phyloP scores from a whole-genome alignment of 2,113 vertebrate species.

The Lampris incognitus region DNA sequence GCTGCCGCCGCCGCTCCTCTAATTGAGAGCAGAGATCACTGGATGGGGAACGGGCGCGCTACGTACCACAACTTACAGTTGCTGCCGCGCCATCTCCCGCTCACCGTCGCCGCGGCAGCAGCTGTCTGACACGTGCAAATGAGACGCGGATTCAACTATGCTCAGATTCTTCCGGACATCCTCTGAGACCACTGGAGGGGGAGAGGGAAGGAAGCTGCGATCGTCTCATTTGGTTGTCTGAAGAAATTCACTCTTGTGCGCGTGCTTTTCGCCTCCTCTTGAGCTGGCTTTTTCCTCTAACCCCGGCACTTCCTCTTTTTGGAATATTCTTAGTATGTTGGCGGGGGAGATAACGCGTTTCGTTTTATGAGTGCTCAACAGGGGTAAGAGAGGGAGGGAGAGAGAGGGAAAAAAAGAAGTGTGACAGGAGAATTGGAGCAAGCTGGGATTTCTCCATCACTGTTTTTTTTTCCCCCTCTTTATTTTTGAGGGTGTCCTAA shows the following conservation, averaged over 20 bases:
- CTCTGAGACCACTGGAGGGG: slow-evolving; percentile 68
- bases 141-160: slow-evolving; percentile 70
- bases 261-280: slow-evolving; percentile 20
- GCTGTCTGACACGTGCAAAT: slow-evolving; percentile 65
- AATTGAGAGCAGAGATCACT: slow-evolving; percentile 64
- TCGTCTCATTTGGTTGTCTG: slow-evolving; percentile 57
- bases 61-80: slow-evolving; percentile 74
- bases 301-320: slow-evolving; percentile 47
- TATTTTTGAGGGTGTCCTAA: slow-evolving; percentile 57
- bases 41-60: slow-evolving; percentile 60
- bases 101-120: slow-evolving; percentile 61
- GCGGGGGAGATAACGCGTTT: slow-evolving; percentile 50
- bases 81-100: slow-evolving; percentile 48
- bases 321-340: slow-evolving; percentile 55
- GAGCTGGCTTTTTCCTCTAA: slow-evolving; percentile 53
- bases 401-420: slow-evolving; percentile 52
- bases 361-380: slow-evolving; percentile 60
- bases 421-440: slow-evolving; percentile 64
- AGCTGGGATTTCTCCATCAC: slow-evolving; percentile 71
- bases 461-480: background rate
- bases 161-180: slow-evolving; percentile 74
- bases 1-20: slow-evolving; percentile 55
- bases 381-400: slow-evolving; percentile 34
- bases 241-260: slow-evolving; percentile 65
- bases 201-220: slow-evolving; percentile 69